Conservation (phyloP, 2,888 invertebrate genomes). For the Tinea trinotella region DNA sequence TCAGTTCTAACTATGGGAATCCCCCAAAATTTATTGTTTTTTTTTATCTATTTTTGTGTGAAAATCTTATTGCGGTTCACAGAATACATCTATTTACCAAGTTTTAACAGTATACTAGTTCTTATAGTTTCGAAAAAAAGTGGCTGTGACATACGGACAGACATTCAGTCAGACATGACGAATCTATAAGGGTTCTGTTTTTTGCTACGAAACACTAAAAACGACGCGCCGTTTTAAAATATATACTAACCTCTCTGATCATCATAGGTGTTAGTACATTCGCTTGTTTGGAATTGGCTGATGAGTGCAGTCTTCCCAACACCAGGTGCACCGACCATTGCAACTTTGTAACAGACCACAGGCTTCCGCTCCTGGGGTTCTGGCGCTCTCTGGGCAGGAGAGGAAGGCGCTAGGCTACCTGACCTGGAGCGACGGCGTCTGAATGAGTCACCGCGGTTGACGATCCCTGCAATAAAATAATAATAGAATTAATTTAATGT, state of each 20-base stretch:
- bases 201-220: no score
- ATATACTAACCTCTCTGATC: slow-evolving; percentile 77
- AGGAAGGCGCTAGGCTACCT: slow-evolving; percentile 81
- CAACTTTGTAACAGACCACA: slow-evolving; percentile 76
- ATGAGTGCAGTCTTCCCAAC: slow-evolving; percentile 90
- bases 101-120: no score
- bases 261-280: slow-evolving; percentile 94
- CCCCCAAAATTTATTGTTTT: no score
- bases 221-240: neutral
- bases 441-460: slow-evolving; percentile 95
- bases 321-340: slow-evolving; percentile 83
- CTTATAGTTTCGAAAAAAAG: no score
- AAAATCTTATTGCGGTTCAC: no score
- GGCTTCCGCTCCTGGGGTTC: slow-evolving; percentile 64
- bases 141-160: no score
- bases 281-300: slow-evolving; percentile 93
- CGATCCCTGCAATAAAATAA: slow-evolving; percentile 78
- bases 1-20: no score
- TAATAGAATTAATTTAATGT: neutral
- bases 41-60: no score
- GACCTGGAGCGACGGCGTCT: slow-evolving; percentile 86
- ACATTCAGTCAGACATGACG: no score
- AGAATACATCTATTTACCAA: no score
- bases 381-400: slow-evolving; percentile 52
- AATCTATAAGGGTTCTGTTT: no score